Evolutionary conservation across 2,888 invertebrate species (phyloP), one percentile per base, ranked within the genome.

Genomic region (Chironomus tentans): DNA sequence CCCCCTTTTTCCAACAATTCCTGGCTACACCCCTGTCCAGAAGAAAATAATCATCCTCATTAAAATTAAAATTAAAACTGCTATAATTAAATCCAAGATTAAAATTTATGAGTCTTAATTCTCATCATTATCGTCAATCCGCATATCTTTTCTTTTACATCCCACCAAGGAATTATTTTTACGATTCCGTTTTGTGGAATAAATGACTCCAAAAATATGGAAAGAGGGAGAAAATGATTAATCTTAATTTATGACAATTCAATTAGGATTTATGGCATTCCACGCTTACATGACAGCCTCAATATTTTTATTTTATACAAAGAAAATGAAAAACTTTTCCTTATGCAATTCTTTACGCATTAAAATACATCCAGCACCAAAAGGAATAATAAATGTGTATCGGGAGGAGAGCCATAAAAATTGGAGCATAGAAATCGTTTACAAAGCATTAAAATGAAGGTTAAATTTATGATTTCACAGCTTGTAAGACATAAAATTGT

Each of bases 381-480:
- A 56, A 56, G n/a, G 56, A 56, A 15, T 38, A 38, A 18, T 56
- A 56, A 15, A 56, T 56, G 56, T 56, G 56, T 18, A 56, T 15
- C n/a, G 6, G 15, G 50, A 50, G 50, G n/a, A 56, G 15, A 18
- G 7, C 56, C n/a, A 18, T 15, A 18, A 56, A 56, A 56, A 21
- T 65, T 18, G 21, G 24, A 21, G 56, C 56, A 56, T n/a, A 56
- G 24, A 22, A 65, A 13, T 65, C 65, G 18, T 56, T 56, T 56
- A 56, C 65, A 65, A 65, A 65, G 65, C 65, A 24, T 21, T 65
- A 65, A 65, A 65, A 65, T 65, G 65, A 13, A 24, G 21, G 65
- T 13, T 21, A 24, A 65, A 65, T 65, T 65, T 65, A 65, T 65
- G 65, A 65, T 10, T 65, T 65, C 22, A 22, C 65, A 65, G 65